phyloP scores from a whole-genome alignment of 2,113 vertebrate species.

The Gracilinanus agilis region DNA sequence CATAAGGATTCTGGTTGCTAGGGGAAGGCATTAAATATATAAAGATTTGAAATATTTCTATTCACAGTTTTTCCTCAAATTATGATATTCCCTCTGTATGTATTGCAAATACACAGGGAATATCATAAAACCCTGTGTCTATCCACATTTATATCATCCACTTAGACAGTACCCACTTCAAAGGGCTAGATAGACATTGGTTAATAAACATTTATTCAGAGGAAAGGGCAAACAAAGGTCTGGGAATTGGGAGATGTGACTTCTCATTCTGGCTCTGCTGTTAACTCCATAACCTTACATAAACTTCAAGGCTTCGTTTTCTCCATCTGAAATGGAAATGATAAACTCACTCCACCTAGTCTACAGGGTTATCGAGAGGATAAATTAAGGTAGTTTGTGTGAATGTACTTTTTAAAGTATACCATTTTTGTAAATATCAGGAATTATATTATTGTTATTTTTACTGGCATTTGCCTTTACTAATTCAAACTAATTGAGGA shows the following conservation, averaged over 20 bases:
- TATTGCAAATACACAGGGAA: neutral
- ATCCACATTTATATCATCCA: neutral
- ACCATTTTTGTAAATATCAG: neutral
- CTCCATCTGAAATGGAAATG: neutral
- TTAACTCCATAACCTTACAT: neutral
- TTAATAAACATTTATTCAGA: conserved; percentile 10
- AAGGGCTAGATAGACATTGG: neutral
- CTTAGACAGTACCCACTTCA: neutral
- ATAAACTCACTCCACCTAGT: neutral
- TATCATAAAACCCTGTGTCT: neutral
- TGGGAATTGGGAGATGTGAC: neutral
- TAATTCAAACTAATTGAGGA: neutral
- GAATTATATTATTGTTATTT: conserved; percentile 15
- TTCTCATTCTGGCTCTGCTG: neutral
- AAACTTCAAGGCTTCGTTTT: neutral
- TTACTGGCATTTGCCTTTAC: neutral
- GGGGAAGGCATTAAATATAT: neutral
- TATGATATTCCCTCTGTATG: neutral
- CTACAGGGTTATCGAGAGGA: neutral
- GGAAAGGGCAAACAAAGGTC: neutral
- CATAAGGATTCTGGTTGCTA: neutral
- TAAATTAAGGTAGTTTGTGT: neutral
- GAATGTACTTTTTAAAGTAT: neutral
- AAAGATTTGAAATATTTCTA: neutral
- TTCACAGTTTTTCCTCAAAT: neutral